phyloP scores from a whole-genome alignment of 2,888 invertebrate genomes.

The Epinotia bilunana region DNA sequence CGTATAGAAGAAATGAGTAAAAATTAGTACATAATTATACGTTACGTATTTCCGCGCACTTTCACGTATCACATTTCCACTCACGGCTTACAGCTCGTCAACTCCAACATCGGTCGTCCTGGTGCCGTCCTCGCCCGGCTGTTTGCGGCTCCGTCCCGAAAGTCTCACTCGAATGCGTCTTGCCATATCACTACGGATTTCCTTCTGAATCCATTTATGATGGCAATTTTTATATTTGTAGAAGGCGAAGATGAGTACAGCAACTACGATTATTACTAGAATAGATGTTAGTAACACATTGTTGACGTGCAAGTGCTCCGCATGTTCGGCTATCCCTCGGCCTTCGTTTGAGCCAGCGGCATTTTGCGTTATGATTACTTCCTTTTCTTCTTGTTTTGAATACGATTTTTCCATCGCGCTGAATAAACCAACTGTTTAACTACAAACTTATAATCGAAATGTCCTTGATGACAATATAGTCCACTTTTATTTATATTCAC shows the following conservation, averaged over 20 bases:
- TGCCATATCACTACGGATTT: not conserved
- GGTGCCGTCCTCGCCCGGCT: not conserved
- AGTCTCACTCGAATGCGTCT: not conserved
- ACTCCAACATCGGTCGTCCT: no score
- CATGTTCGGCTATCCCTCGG: not conserved
- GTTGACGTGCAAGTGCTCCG: not conserved
- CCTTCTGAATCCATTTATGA: not conserved
- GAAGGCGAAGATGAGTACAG: not conserved
- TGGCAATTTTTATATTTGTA: not conserved
- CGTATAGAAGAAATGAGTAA: not conserved
- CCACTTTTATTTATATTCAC: no score
- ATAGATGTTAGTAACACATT: not conserved
- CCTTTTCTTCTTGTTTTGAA: not conserved
- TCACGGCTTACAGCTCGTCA: not conserved
- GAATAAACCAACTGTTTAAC: no score
- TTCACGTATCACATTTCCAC: not conserved
- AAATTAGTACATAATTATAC: not conserved
- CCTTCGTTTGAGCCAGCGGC: slow-evolving; percentile 16
- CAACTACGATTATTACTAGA: not conserved
- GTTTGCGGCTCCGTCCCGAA: not conserved
- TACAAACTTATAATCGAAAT: no score
- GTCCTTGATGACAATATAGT: no score
- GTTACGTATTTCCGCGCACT: not conserved
- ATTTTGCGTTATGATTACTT: slow-evolving; percentile 3
- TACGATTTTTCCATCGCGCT: no score